phyloP scores from a whole-genome alignment of 1,140 invertebrate genomes.

The Drosophila watanabei region DNA sequence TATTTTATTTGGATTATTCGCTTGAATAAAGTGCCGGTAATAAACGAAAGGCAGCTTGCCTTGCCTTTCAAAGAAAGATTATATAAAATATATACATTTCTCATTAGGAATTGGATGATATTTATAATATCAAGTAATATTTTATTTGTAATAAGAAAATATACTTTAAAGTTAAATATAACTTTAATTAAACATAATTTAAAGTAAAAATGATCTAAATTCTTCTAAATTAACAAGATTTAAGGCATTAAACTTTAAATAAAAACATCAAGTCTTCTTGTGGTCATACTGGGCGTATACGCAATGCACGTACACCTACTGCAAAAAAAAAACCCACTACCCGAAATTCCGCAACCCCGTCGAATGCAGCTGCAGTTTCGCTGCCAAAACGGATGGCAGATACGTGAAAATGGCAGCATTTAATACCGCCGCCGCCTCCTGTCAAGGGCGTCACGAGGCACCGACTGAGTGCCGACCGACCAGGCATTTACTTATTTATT shows the following conservation, averaged over 20 bases:
- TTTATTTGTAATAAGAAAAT: not conserved
- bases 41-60: no score
- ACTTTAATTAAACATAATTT: no score
- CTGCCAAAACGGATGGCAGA: slow-evolving; percentile 25
- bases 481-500: slow-evolving; percentile 59
- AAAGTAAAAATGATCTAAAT: no score
- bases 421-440: slow-evolving; percentile 39
- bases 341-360: slow-evolving; percentile 17
- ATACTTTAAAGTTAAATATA: no score
- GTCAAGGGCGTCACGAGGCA: slow-evolving; percentile 39
- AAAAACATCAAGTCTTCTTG: not conserved
- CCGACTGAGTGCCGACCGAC: slow-evolving; percentile 8
- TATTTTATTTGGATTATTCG: no score
- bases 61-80: no score
- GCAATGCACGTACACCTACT: slow-evolving; percentile 22
- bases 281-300: slow-evolving; percentile 20
- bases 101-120: accelerated
- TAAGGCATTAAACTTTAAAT: not conserved
- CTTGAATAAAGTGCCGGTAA: no score
- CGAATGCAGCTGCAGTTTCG: slow-evolving; percentile 17
- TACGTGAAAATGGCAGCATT: slow-evolving; percentile 49
- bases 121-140: not conserved
- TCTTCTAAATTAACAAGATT: not conserved
- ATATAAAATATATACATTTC: not conserved
- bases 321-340: not conserved